Conservation (phyloP, 2,113 vertebrate genomes). For the Prunella himalayana region DNA sequence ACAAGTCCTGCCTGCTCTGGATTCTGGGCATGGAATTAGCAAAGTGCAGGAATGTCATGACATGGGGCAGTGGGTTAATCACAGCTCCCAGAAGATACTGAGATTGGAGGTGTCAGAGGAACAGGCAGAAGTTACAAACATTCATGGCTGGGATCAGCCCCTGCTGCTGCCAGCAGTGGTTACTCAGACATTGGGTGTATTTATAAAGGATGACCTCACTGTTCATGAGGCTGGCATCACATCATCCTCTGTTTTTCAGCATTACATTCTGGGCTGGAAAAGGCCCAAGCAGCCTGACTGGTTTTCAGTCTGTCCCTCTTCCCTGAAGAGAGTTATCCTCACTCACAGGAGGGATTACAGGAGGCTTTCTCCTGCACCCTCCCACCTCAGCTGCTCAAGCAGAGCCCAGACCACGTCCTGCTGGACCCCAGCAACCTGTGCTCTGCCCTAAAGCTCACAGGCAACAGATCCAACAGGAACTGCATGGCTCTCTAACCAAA, state of each 20-base stretch:
- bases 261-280: background rate
- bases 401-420: background rate
- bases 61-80: background rate
- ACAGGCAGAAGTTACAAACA: background rate
- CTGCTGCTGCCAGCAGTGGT: background rate
- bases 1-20: background rate
- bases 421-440: background rate
- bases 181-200: background rate
- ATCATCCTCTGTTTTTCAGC: background rate
- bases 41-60: background rate
- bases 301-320: background rate
- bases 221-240: background rate
- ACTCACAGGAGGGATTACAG: background rate
- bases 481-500: background rate
- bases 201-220: background rate
- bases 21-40: background rate
- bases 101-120: background rate
- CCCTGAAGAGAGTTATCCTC: background rate
- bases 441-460: background rate
- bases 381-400: background rate
- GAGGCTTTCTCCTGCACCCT: background rate
- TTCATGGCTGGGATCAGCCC: background rate
- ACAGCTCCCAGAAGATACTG: background rate
- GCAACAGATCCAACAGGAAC: background rate
- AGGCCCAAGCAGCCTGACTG: background rate